These are phyloP conservation scores for Sciurus niger DNA, from an alignment of 2,113 vertebrate genomes.

Conservation along the genomic window DNA sequence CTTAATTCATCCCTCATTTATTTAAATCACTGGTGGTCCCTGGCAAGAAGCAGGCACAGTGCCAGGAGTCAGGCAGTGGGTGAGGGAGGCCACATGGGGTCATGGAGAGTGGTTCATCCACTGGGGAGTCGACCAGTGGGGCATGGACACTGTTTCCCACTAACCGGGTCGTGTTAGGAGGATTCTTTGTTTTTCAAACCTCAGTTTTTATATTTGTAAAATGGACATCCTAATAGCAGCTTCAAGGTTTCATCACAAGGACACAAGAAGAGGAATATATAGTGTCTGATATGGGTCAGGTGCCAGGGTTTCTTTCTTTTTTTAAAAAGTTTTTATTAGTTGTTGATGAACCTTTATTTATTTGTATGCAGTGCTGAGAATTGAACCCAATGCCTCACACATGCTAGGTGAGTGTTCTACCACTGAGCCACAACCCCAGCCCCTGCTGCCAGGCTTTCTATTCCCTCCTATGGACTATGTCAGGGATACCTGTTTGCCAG, in stretches of 20 bases:
- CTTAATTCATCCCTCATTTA: not conserved
- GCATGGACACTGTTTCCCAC: not conserved
- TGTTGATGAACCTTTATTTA: no score
- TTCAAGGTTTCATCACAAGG: not conserved
- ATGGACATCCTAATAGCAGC: not conserved
- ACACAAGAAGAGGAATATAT: not conserved
- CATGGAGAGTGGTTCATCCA: no score
- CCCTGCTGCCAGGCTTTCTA: not conserved
- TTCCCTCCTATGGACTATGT: not conserved
- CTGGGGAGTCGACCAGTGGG: not conserved
- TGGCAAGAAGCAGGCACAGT: not conserved
- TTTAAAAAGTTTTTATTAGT: no score
- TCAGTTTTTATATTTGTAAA: not conserved
- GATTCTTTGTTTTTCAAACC: not conserved
- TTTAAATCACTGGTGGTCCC: not conserved
- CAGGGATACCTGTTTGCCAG: not conserved
- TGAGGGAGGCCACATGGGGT: not conserved
- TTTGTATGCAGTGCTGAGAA: no score
- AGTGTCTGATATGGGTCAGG: not conserved
- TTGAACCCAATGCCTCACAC: no score
- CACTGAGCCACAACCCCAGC: no score
- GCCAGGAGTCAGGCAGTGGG: not conserved
- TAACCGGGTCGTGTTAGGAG: not conserved
- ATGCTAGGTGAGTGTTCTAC: no score
- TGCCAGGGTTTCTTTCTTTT: no score